Conservation (phyloP, 2,797 vertebrate genomes). For the Synaphobranchus kaupii region DNA sequence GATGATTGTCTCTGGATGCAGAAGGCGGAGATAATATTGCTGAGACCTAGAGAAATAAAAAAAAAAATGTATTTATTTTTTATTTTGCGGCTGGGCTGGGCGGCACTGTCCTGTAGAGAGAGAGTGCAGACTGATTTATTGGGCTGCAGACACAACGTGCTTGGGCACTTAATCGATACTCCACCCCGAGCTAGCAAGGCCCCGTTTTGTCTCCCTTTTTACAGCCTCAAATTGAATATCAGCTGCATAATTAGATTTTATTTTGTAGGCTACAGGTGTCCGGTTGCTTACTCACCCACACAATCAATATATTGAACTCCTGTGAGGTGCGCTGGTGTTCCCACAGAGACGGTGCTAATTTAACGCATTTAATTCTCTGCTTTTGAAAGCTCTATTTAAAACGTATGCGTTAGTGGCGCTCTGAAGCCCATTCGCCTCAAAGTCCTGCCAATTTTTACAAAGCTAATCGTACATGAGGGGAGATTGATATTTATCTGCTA, state of each 20-base stretch:
- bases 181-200: not conserved
- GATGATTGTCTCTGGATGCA: not conserved
- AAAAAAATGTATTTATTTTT: not conserved
- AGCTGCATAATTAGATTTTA: not conserved
- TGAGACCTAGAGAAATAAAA: not conserved
- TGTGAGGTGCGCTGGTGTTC: not conserved
- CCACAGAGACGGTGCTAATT: not conserved
- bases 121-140: not conserved
- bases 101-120: not conserved
- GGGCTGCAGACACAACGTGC: not conserved
- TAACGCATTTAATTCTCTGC: not conserved
- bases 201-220: not conserved
- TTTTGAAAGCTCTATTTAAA: not conserved
- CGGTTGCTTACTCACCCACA: not conserved
- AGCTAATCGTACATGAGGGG: not conserved
- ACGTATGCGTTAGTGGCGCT: not conserved
- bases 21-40: not conserved
- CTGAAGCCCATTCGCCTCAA: not conserved
- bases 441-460: not conserved
- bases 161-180: constrained; percentile 10
- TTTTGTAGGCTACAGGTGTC: not conserved
- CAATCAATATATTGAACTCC: not conserved
- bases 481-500: not conserved
- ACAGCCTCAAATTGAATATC: not conserved
- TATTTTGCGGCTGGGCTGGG: not conserved